Percentiles rank a stretch among this genome's conserved stretches.
phyloP scores from a whole-genome alignment of 2,888 invertebrate genomes.

The Resseliella maxima region DNA sequence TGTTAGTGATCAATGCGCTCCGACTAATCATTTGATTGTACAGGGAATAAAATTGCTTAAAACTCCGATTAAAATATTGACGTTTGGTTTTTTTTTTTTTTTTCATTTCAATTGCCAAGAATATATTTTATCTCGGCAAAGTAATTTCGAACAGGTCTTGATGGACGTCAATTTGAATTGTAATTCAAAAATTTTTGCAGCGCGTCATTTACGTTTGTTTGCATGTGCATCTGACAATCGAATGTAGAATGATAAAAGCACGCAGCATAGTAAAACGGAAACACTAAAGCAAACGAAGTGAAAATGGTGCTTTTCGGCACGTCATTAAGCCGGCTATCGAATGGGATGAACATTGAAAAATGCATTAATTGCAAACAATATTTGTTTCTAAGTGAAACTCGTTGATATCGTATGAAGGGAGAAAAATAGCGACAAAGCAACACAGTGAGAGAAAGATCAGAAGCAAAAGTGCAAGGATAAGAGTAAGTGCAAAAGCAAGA shows the following conservation, averaged over 20 bases:
- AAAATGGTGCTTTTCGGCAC: constrained; percentile 42
- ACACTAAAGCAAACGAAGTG: not conserved
- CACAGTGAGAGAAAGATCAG: not conserved
- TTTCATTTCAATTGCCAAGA: not conserved
- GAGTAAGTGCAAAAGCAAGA: too few species aligned
- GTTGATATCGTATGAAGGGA: not conserved
- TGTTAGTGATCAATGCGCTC: constrained; percentile 9
- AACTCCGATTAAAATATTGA: constrained; percentile 2
- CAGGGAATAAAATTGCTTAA: not conserved
- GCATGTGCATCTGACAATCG: not conserved
- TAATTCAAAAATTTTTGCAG: not conserved
- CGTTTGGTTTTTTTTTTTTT: too few species aligned
- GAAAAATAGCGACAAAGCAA: too few species aligned
- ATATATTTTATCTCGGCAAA: not conserved
- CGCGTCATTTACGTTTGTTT: not conserved
- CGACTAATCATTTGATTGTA: constrained; percentile 38
- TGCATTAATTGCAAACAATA: constrained; percentile 53
- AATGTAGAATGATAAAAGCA: too few species aligned
- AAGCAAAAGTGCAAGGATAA: too few species aligned
- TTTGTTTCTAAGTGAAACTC: not conserved
- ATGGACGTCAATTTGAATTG: not conserved
- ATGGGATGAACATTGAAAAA: constrained; percentile 16
- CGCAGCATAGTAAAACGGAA: not conserved
- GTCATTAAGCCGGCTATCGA: not conserved
- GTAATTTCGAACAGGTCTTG: constrained; percentile 11